Percentiles rank a stretch among this genome's conserved stretches.
These are phyloP conservation scores for Camelus dromedarius DNA, from an alignment of 2,113 vertebrate genomes.

Conservation along the genomic window DNA sequence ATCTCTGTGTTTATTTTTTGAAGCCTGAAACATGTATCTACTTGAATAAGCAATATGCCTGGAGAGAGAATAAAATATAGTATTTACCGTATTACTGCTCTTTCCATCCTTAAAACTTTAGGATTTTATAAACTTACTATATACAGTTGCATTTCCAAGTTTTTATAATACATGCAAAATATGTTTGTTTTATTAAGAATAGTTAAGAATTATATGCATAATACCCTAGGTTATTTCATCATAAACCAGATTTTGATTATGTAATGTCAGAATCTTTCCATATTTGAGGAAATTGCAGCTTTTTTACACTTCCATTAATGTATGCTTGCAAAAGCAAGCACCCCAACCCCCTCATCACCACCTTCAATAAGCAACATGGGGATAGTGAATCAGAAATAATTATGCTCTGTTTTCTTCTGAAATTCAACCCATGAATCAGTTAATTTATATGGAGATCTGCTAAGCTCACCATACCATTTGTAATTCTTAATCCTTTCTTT, in stretches of 20 bases:
- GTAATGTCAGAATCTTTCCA: neutral
- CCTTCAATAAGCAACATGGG: neutral
- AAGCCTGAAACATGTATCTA: neutral
- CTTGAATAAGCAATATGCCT: neutral
- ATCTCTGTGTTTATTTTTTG: neutral
- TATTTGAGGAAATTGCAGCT: neutral
- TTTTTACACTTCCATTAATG: neutral
- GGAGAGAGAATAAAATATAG: neutral
- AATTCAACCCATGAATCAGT: constrained; percentile 33
- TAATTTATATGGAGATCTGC: constrained; percentile 53
- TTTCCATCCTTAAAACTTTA: neutral
- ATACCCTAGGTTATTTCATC: neutral
- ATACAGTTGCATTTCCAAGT: neutral
- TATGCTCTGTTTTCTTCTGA: constrained; percentile 42
- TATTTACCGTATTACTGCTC: neutral
- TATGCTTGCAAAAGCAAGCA: neutral
- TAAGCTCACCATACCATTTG: constrained; percentile 36
- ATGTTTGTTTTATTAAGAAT: neutral
- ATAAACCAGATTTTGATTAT: neutral
- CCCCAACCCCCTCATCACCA: accelerated
- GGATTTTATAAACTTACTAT: neutral
- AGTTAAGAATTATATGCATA: neutral
- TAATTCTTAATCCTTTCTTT: constrained; percentile 74
- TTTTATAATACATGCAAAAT: neutral
- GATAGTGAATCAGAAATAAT: neutral